Evolutionary conservation across 2,113 vertebrate species (phyloP).

Genomic region (Rhipidura dahli): DNA sequence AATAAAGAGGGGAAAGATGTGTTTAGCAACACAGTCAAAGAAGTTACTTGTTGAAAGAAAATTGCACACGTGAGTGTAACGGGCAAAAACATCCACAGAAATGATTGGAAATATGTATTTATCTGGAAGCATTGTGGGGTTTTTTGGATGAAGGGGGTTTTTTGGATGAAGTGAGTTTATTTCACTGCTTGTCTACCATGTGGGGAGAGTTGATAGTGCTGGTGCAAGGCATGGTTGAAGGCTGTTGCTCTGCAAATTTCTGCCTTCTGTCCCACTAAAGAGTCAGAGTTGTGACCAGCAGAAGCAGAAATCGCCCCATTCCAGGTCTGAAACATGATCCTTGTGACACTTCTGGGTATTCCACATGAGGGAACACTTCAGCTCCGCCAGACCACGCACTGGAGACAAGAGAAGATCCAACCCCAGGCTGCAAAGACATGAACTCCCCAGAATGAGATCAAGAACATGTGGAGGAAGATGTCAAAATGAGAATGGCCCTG

Average conservation of each 20-base stretch:
- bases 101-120: neutral
- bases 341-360: neutral
- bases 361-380: neutral
- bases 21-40: neutral
- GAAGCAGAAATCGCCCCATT: neutral
- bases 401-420: neutral
- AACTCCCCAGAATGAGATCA: neutral
- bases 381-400: neutral
- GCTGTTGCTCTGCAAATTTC: neutral
- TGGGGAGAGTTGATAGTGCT: neutral
- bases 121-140: rapidly evolving
- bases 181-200: neutral
- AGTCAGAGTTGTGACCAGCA: neutral
- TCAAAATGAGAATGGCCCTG: neutral
- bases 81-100: neutral
- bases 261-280: neutral
- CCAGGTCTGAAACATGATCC: neutral
- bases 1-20: neutral
- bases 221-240: neutral
- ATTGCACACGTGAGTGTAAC: neutral
- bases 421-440: neutral
- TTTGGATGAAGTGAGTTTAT: neutral
- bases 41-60: neutral
- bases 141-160: neutral
- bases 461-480: neutral